phyloP scores from a whole-genome alignment of 1,140 invertebrate genomes.

The Bacillus rossius region DNA sequence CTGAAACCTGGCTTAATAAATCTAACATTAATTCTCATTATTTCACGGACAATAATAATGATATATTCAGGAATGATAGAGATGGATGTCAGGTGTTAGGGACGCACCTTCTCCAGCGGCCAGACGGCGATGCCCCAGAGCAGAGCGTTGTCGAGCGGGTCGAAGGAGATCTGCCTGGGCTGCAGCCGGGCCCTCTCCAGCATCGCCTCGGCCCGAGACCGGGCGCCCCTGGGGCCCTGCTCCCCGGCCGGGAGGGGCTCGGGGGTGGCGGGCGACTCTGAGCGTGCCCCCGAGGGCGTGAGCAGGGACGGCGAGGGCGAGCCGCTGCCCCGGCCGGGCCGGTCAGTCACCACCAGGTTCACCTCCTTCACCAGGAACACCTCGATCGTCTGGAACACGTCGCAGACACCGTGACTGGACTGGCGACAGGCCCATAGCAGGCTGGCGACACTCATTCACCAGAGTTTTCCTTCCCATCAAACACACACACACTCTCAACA shows the following conservation, averaged over 20 bases:
- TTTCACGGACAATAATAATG: too few relatives aligned
- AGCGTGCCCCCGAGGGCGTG: constrained; percentile 41
- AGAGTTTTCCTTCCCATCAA: too few relatives aligned
- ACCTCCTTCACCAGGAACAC: constrained; percentile 52
- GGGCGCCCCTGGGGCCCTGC: constrained; percentile 30
- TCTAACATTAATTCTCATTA: too few relatives aligned
- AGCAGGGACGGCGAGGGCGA: constrained; percentile 40
- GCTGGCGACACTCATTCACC: too few relatives aligned
- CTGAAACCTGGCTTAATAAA: too few relatives aligned
- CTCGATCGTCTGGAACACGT: constrained; percentile 45
- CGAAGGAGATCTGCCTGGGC: constrained; percentile 46
- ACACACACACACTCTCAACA: too few relatives aligned
- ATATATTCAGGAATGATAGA: too few relatives aligned
- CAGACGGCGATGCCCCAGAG: constrained; percentile 54
- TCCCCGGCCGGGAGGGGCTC: constrained; percentile 19
- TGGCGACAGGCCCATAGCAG: too few relatives aligned
- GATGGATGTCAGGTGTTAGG: too few relatives aligned
- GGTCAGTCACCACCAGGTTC: constrained; percentile 51
- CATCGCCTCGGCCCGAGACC: constrained; percentile 61
- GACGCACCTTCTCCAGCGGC: constrained; percentile 52
- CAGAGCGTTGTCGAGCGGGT: constrained; percentile 49
- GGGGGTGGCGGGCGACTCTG: constrained; percentile 29
- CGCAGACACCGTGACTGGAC: too few relatives aligned
- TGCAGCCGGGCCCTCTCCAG: constrained; percentile 55
- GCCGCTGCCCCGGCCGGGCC: constrained; percentile 21